Evolutionary conservation across 2,113 vertebrate species (phyloP).

Genomic region (Chamaea fasciata): DNA sequence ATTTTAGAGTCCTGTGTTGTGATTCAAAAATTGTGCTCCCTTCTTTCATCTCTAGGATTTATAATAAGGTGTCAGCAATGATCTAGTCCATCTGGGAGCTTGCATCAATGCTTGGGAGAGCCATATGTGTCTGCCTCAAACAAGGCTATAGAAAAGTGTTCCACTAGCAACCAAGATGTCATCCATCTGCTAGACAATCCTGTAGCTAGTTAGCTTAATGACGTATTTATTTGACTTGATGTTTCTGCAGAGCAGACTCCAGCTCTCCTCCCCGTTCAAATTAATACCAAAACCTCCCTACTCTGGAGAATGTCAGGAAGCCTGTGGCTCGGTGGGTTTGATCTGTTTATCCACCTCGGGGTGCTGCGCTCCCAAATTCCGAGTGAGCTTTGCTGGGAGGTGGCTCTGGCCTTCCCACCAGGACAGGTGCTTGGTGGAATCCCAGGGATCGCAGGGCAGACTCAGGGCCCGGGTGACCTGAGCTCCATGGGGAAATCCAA

Average conservation of each 20-base stretch:
- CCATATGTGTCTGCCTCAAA: constrained; percentile 65
- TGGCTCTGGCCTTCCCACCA: accelerated
- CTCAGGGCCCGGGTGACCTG: neutral
- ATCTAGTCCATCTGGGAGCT: constrained; percentile 66
- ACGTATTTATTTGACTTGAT: constrained; percentile 57
- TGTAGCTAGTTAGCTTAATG: constrained; percentile 62
- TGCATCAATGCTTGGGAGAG: constrained; percentile 62
- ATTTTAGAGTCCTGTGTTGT: constrained; percentile 40
- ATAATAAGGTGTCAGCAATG: constrained; percentile 64
- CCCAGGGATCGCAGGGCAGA: neutral
- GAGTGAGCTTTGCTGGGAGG: neutral
- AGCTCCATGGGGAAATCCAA: constrained; percentile 25
- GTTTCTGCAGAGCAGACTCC: constrained; percentile 1
- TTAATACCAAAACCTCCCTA: neutral
- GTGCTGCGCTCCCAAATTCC: neutral
- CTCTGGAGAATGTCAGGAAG: neutral
- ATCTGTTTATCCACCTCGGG: neutral
- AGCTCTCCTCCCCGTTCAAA: neutral
- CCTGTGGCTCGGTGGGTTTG: neutral
- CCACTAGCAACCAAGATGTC: constrained; percentile 65
- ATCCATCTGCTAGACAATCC: constrained; percentile 66
- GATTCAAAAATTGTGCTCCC: constrained; percentile 54
- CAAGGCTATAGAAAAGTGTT: constrained; percentile 61
- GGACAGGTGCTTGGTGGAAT: neutral
- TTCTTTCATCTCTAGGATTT: constrained; percentile 61